Evolutionary conservation across 1,140 invertebrate genomes (phyloP).

Genomic region (Heliothis subflexa): DNA sequence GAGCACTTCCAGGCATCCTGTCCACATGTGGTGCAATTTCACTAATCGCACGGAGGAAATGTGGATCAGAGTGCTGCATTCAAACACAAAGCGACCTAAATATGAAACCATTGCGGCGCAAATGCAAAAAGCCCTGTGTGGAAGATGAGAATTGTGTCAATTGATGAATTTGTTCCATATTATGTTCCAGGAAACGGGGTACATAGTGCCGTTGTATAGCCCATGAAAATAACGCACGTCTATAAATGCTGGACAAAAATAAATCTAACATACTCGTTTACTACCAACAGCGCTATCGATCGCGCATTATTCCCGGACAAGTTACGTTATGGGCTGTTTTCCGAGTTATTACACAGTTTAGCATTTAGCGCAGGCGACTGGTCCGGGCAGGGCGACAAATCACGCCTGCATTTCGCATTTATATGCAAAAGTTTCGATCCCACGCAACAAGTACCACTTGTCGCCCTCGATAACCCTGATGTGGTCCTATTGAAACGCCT

Average conservation of each 20-base stretch:
- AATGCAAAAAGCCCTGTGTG: constrained; percentile 52
- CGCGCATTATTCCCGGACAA: constrained; percentile 13
- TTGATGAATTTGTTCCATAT: constrained; percentile 61
- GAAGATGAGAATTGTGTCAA: constrained; percentile 71
- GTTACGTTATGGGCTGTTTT: constrained; percentile 7
- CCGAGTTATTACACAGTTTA: constrained; percentile 52
- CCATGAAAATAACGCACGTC: not conserved
- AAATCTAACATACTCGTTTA: not conserved
- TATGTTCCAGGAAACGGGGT: constrained; percentile 64
- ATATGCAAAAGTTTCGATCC: constrained; percentile 67
- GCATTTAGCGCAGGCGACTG: constrained; percentile 51
- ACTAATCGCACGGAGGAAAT: constrained; percentile 48
- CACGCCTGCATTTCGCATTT: constrained; percentile 62
- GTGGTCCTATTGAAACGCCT: constrained; percentile 28
- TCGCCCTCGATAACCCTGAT: constrained; percentile 39
- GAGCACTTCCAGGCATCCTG: constrained; percentile 35
- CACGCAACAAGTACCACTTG: constrained; percentile 74
- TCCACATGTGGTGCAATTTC: constrained; percentile 42
- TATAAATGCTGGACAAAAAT: constrained; percentile 4
- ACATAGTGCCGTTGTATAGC: constrained; percentile 7
- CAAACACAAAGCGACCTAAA: constrained; percentile 61
- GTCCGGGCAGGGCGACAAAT: constrained; percentile 62
- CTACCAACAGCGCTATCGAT: constrained; percentile 21
- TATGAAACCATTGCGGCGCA: constrained; percentile 57
- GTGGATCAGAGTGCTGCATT: constrained; percentile 38